These are phyloP conservation scores for Eledona agricola DNA, from an alignment of 2,888 invertebrate species.

Conservation along the genomic window DNA sequence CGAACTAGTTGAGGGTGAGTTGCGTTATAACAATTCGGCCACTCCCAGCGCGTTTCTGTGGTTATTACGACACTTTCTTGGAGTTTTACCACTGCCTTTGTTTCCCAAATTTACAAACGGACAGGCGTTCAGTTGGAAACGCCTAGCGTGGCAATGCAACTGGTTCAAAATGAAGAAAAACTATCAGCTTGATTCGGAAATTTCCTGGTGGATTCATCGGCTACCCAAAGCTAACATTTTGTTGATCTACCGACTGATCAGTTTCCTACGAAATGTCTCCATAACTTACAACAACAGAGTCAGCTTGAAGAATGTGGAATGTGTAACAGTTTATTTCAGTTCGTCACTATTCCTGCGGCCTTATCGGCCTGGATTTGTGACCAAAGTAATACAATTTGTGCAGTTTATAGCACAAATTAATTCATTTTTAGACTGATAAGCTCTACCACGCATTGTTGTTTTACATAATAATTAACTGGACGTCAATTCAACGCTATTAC, in stretches of 20 bases:
- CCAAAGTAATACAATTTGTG: neutral
- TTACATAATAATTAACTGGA: slow-evolving; percentile 13
- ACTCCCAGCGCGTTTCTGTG: slow-evolving; percentile 5
- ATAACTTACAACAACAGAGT: neutral
- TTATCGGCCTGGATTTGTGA: slow-evolving; percentile 12
- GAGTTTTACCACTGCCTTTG: slow-evolving; percentile 8
- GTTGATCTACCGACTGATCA: slow-evolving; percentile 7
- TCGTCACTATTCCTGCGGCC: slow-evolving; percentile 17
- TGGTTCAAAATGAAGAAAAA: neutral
- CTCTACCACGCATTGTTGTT: slow-evolving; percentile 4
- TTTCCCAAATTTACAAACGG: slow-evolving; percentile 13
- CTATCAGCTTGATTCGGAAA: slow-evolving; percentile 7
- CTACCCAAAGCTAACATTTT: slow-evolving; percentile 9
- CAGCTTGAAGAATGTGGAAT: neutral
- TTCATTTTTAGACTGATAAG: slow-evolving; percentile 8
- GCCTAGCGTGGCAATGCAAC: slow-evolving; percentile 1
- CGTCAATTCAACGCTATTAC: too few relatives aligned
- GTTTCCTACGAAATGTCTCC: slow-evolving; percentile 5
- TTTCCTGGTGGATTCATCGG: slow-evolving; percentile 16
- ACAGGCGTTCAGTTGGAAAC: slow-evolving; percentile 1
- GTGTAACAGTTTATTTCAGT: slow-evolving; percentile 3
- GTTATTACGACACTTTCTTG: slow-evolving; percentile 15
- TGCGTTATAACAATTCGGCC: neutral
- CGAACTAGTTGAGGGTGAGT: neutral
- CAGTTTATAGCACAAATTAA: neutral